Evolutionary conservation across 35 echinoderm and acorn worm species (phyloP).

Genomic region (Eucidaris tribuloides): DNA sequence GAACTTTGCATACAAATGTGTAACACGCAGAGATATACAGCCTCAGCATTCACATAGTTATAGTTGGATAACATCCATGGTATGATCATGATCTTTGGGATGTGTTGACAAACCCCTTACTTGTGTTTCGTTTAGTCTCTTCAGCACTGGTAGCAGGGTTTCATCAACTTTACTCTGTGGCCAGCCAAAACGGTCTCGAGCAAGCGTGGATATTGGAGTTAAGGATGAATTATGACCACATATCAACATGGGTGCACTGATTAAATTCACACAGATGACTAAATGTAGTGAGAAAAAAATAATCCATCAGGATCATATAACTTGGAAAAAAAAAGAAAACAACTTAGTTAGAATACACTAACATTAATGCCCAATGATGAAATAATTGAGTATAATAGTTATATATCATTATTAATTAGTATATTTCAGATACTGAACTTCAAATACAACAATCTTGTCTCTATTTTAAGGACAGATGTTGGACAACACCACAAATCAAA

Average conservation of each 20-base stretch:
- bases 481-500: too few relatives aligned
- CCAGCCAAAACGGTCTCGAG: conserved; percentile 75
- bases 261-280: not conserved
- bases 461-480: too few relatives aligned
- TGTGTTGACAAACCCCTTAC: conserved; percentile 18
- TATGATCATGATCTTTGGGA: not conserved
- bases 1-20: not conserved
- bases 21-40: not conserved
- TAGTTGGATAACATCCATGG: not conserved
- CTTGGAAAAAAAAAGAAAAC: too few relatives aligned
- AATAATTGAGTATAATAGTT: not conserved
- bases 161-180: conserved; percentile 71
- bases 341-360: not conserved
- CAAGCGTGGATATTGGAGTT: conserved; percentile 47
- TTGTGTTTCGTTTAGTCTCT: conserved; percentile 73
- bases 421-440: too few relatives aligned
- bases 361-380: not conserved
- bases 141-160: conserved; percentile 66
- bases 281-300: not conserved
- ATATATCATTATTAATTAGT: too few relatives aligned
- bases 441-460: too few relatives aligned
- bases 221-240: conserved; percentile 23
- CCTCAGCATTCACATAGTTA: not conserved
- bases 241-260: not conserved
- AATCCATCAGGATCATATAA: not conserved